Evolutionary conservation across 2,797 vertebrate species (phyloP).

Genomic region (Uromys caudimaculatus): DNA sequence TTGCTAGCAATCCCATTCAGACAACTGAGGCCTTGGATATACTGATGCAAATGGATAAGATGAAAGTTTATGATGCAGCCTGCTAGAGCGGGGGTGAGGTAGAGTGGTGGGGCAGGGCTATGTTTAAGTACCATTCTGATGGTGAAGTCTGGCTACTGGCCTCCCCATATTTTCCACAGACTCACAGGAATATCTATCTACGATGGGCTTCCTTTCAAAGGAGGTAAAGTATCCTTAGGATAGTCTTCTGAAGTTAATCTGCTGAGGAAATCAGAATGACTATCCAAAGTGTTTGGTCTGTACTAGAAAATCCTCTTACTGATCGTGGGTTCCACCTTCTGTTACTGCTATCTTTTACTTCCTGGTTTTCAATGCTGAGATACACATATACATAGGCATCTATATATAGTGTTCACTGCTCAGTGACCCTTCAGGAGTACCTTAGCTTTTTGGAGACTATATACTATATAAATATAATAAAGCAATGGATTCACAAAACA

Average conservation of each 20-base stretch:
- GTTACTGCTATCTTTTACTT: slow-evolving; percentile 35
- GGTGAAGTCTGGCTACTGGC: not conserved
- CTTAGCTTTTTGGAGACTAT: slow-evolving; percentile 51
- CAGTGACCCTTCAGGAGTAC: slow-evolving; percentile 49
- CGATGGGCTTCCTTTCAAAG: slow-evolving; percentile 1
- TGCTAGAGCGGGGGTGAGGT: not conserved
- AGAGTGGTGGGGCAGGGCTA: not conserved
- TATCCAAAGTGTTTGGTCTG: slow-evolving; percentile 19
- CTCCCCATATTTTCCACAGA: not conserved
- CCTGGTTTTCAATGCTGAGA: slow-evolving; percentile 23
- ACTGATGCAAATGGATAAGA: not conserved
- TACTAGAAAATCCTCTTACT: not conserved
- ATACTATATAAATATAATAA: slow-evolving; percentile 67
- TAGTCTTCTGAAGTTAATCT: slow-evolving; percentile 44
- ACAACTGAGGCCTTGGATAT: not conserved
- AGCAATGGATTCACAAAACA: slow-evolving; percentile 66
- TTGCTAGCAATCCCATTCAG: slow-evolving; percentile 26
- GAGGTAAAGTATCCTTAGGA: slow-evolving; percentile 24
- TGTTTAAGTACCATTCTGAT: not conserved
- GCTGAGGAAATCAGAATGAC: slow-evolving; percentile 32
- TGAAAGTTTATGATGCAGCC: not conserved
- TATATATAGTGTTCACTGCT: slow-evolving; percentile 19
- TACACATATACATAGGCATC: not conserved
- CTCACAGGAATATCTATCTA: not conserved
- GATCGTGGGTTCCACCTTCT: slow-evolving; percentile 36